These are phyloP conservation scores for Clarias gariepinus DNA, from an alignment of 2,113 vertebrate genomes.

Conservation along the genomic window DNA sequence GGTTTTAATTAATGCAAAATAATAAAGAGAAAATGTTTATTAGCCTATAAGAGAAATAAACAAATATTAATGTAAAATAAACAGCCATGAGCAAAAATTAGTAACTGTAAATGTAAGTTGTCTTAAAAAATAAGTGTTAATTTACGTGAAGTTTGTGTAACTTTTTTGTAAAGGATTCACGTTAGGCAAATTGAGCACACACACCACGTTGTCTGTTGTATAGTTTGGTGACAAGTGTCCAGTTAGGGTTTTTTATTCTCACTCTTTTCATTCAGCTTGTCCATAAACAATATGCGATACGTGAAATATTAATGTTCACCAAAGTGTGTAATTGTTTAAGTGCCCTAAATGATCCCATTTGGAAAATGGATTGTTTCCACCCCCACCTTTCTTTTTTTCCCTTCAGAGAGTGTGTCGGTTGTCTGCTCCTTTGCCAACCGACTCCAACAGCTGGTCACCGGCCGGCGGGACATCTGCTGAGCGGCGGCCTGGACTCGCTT, in stretches of 20 bases:
- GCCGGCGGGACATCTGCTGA: constrained; percentile 88
- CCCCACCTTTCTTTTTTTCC: constrained; percentile 66
- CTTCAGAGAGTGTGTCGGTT: constrained; percentile 72
- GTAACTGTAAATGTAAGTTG: too few species aligned
- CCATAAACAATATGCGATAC: constrained; percentile 72
- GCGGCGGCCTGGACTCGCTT: constrained; percentile 66
- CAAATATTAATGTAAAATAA: neutral
- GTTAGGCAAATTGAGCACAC: neutral
- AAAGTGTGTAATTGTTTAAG: constrained; percentile 83
- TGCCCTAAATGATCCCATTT: constrained; percentile 87
- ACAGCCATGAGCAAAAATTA: neutral
- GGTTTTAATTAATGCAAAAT: neutral
- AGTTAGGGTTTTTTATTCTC: neutral
- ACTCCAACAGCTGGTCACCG: constrained; percentile 89
- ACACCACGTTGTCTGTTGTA: neutral
- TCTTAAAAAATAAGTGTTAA: neutral
- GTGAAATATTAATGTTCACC: constrained; percentile 81
- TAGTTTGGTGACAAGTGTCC: constrained; percentile 2
- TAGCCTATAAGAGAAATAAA: neutral
- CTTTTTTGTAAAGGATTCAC: neutral
- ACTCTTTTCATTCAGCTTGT: constrained; percentile 61
- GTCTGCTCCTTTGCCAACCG: constrained; percentile 75
- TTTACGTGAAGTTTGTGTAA: neutral
- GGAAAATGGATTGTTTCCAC: constrained; percentile 81
- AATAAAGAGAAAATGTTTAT: too few species aligned